A percentile compares a stretch with the other conserved stretches of the same genome.
Conservation (phyloP, 2,797 vertebrate genomes). For the Takifugu ocellatus region DNA sequence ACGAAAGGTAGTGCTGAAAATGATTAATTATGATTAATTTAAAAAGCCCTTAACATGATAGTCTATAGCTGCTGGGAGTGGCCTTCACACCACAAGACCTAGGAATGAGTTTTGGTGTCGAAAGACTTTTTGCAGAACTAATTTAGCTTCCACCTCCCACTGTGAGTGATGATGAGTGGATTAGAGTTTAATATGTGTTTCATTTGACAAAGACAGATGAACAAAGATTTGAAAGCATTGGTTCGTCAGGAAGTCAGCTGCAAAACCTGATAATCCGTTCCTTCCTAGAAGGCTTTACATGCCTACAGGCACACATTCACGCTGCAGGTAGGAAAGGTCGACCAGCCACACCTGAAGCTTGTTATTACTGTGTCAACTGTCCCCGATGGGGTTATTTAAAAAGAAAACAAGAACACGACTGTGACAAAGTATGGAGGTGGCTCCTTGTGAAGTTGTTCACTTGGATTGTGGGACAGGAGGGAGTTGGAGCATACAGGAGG, state of each 20-base stretch:
- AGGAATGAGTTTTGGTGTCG: too few relatives aligned
- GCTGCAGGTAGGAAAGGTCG: constrained; percentile 16
- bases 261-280: constrained; percentile 17
- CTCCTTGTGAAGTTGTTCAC: background rate
- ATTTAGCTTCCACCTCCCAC: too few relatives aligned
- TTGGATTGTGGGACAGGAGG: background rate
- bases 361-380: constrained; percentile 39
- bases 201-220: background rate
- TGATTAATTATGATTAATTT: too few relatives aligned
- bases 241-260: background rate
- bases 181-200: too few relatives aligned
- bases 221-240: background rate
- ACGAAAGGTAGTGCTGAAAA: background rate
- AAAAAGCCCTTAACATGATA: too few relatives aligned
- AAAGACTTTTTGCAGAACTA: too few relatives aligned
- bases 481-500: constrained; percentile 40
- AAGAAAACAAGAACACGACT: constrained; percentile 7
- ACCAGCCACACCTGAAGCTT: constrained; percentile 54
- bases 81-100: too few relatives aligned
- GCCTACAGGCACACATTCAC: constrained; percentile 60
- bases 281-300: constrained; percentile 12
- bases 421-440: constrained; percentile 8
- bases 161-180: too few relatives aligned
- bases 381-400: constrained; percentile 15
- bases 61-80: too few relatives aligned